phyloP scores from a whole-genome alignment of 2,797 vertebrate species.

The Scomberomorus guttatus region DNA sequence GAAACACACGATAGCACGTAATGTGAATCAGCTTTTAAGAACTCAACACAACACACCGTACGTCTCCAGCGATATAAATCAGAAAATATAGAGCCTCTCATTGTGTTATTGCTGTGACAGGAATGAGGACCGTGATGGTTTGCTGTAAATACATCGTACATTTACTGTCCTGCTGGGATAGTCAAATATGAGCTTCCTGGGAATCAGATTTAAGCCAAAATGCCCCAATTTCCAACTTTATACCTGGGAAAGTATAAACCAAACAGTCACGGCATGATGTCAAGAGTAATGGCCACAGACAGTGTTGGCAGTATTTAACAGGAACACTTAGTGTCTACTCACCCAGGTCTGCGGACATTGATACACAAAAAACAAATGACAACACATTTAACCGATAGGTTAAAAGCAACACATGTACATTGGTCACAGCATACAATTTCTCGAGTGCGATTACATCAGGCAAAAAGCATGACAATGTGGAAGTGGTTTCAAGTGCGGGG shows the following conservation, averaged over 20 bases:
- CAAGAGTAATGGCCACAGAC: conserved; percentile 38
- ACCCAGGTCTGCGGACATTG: conserved; percentile 79
- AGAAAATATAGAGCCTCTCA: conserved; percentile 56
- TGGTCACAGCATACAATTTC: conserved; percentile 41
- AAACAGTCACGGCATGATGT: conserved; percentile 43
- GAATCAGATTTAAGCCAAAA: conserved; percentile 50
- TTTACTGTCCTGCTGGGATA: conserved; percentile 46
- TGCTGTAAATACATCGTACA: conserved; percentile 47
- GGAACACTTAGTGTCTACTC: conserved; percentile 66
- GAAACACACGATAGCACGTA: conserved; percentile 47
- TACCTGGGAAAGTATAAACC: conserved; percentile 52
- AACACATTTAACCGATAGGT: conserved; percentile 53
- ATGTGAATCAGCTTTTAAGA: conserved; percentile 38
- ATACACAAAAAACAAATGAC: conserved; percentile 58
- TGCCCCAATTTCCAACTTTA: conserved; percentile 46
- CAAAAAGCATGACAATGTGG: conserved; percentile 57
- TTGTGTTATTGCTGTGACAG: conserved; percentile 53
- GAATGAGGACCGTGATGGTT: conserved; percentile 53
- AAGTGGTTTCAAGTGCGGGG: conserved; percentile 76
- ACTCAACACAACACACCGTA: conserved; percentile 48
- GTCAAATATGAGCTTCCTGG: conserved; percentile 45
- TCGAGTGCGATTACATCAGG: conserved; percentile 60
- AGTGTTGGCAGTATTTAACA: conserved; percentile 17
- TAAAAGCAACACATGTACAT: conserved; percentile 43
- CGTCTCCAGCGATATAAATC: conserved; percentile 43